phyloP scores from a whole-genome alignment of 2,113 vertebrate species.

The Riparia riparia region DNA sequence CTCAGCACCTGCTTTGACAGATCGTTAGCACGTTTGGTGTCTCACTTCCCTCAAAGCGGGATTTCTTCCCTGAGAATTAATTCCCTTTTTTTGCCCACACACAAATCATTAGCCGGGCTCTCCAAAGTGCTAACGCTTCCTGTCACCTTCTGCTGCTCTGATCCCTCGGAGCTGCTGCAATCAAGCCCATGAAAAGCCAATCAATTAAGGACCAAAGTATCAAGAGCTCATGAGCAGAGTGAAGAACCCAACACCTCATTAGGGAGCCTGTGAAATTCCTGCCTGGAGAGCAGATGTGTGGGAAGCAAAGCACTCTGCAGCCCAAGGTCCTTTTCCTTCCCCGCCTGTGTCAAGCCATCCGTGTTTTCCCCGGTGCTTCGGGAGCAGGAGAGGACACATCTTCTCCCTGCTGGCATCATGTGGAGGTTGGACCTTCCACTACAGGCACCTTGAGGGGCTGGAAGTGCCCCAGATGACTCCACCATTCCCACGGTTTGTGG shows the following conservation, averaged over 20 bases:
- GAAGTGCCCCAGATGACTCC: not conserved
- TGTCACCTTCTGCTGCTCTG: constrained; percentile 69
- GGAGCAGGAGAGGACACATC: not conserved
- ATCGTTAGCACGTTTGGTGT: constrained; percentile 48
- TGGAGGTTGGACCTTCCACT: not conserved
- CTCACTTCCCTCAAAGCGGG: constrained; percentile 15
- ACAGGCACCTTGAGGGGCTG: not conserved
- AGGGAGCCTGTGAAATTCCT: constrained; percentile 60
- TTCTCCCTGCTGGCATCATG: not conserved
- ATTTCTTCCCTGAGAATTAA: constrained; percentile 59
- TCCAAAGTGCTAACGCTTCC: constrained; percentile 72
- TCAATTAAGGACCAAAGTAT: constrained; percentile 70
- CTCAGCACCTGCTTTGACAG: not conserved
- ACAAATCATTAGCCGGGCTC: constrained; percentile 69
- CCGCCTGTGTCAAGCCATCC: not conserved
- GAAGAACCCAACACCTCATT: constrained; percentile 73
- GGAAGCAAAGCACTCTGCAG: not conserved
- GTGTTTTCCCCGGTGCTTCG: not conserved
- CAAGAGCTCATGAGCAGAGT: constrained; percentile 36
- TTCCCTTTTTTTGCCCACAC: constrained; percentile 34
- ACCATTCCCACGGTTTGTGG: not conserved
- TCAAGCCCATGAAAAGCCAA: constrained; percentile 74
- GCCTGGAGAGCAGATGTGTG: constrained; percentile 40
- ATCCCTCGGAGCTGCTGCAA: constrained; percentile 63
- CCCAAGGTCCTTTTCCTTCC: not conserved